Conservation (phyloP, 2,888 invertebrate species). For the Tipula confusa region DNA sequence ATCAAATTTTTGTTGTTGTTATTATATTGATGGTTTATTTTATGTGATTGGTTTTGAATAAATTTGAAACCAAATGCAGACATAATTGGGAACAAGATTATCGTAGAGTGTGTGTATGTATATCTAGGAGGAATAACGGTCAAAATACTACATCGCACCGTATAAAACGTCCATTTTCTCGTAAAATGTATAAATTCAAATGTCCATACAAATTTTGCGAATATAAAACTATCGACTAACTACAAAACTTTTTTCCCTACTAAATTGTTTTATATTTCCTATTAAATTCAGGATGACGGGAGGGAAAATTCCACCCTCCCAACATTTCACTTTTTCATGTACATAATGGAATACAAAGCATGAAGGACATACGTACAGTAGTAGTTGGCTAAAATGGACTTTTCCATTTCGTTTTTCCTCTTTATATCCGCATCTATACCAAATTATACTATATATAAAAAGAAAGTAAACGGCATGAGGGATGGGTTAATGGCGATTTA, state of each 20-base stretch:
- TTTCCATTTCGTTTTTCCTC: not conserved
- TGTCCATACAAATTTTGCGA: not conserved
- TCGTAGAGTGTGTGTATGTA: not conserved
- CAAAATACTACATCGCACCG: too few species aligned
- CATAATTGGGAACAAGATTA: not conserved
- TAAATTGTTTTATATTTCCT: not conserved
- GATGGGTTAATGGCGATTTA: slow-evolving; percentile 9
- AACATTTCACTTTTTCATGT: not conserved
- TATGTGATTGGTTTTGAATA: not conserved
- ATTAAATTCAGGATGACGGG: not conserved
- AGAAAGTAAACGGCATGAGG: not conserved
- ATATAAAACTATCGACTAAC: not conserved
- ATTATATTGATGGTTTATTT: not conserved
- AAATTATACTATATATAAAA: not conserved
- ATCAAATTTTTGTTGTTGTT: not conserved
- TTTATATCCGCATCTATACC: not conserved
- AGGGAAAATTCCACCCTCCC: not conserved
- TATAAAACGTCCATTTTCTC: not conserved
- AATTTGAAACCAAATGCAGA: not conserved
- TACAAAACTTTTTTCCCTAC: not conserved
- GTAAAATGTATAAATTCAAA: too few species aligned
- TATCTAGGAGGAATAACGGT: too few species aligned
- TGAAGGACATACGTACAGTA: not conserved
- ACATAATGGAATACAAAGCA: not conserved
- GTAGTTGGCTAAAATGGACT: not conserved